Conservation (phyloP, 2,888 invertebrate species). For the Trachelus stipa region DNA sequence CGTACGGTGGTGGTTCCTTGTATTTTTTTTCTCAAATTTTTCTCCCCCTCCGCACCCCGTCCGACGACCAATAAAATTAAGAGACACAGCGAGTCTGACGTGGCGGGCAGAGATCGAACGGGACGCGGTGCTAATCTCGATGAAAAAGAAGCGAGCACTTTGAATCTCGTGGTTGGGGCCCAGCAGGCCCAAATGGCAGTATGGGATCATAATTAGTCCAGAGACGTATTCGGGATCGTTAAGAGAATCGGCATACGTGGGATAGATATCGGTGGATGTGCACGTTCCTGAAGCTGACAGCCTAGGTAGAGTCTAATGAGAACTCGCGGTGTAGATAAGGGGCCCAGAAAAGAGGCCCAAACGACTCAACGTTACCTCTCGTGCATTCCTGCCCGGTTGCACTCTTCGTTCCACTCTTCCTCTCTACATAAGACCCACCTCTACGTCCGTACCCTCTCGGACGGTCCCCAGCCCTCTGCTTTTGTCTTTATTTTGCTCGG, state of each 20-base stretch:
- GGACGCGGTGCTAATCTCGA: conserved; percentile 34
- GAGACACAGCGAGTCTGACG: conserved; percentile 37
- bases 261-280: too few species aligned
- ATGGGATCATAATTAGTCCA: too few species aligned
- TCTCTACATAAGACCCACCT: background rate
- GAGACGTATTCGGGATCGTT: too few species aligned
- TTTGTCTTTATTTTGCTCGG: conserved; percentile 58
- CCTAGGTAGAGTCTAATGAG: conserved; percentile 15
- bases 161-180: background rate
- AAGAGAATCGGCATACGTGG: too few species aligned
- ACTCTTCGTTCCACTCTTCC: conserved; percentile 31
- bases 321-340: conserved; percentile 34
- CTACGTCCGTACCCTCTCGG: conserved; percentile 2
- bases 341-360: conserved; percentile 20
- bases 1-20: background rate
- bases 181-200: background rate
- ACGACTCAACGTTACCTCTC: conserved; percentile 36
- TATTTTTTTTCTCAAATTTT: background rate
- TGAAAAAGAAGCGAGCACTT: conserved; percentile 24
- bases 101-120: conserved; percentile 36
- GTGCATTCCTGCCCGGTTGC: conserved; percentile 49
- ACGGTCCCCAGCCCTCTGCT: conserved; percentile 26
- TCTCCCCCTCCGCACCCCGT: conserved; percentile 29
- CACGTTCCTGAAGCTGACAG: too few species aligned
- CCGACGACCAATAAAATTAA: conserved; percentile 44